phyloP scores from a whole-genome alignment of 2,888 invertebrate genomes.

The Automeris io region DNA sequence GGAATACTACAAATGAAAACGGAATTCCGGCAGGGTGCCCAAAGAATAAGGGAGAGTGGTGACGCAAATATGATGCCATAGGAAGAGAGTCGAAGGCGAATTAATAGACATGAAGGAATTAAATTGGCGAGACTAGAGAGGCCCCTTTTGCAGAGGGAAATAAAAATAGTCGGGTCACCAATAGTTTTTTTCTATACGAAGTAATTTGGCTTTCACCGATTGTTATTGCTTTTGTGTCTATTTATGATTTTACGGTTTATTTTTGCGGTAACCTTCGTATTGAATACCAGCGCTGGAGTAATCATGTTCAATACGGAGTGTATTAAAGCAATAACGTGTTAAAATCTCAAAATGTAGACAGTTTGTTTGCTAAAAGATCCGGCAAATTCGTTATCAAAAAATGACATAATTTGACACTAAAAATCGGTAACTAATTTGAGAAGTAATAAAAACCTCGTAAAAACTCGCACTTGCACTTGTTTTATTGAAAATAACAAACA shows the following conservation, averaged over 20 bases:
- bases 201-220: constrained; percentile 51
- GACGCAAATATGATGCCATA: constrained; percentile 27
- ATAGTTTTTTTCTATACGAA: constrained; percentile 39
- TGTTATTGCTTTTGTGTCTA: constrained; percentile 24
- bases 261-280: constrained; percentile 15
- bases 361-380: no score
- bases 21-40: constrained; percentile 53
- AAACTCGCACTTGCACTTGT: no score
- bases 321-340: constrained; percentile 6
- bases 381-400: no score
- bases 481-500: no score
- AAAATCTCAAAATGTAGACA: no score
- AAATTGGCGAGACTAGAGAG: constrained; percentile 54
- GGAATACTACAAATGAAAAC: constrained; percentile 68
- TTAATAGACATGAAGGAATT: constrained; percentile 47
- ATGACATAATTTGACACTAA: no score
- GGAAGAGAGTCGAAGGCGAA: constrained; percentile 44
- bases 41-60: constrained; percentile 36
- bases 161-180: constrained; percentile 47
- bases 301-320: constrained; percentile 12
- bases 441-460: no score
- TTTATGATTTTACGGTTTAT: constrained; percentile 22
- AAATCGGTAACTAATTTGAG: no score
- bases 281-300: constrained; percentile 10
- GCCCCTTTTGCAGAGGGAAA: constrained; percentile 39